Percentiles rank a stretch among this genome's conserved stretches.
Conservation (phyloP, 2,113 vertebrate genomes). For the Formicarius rufipectus region DNA sequence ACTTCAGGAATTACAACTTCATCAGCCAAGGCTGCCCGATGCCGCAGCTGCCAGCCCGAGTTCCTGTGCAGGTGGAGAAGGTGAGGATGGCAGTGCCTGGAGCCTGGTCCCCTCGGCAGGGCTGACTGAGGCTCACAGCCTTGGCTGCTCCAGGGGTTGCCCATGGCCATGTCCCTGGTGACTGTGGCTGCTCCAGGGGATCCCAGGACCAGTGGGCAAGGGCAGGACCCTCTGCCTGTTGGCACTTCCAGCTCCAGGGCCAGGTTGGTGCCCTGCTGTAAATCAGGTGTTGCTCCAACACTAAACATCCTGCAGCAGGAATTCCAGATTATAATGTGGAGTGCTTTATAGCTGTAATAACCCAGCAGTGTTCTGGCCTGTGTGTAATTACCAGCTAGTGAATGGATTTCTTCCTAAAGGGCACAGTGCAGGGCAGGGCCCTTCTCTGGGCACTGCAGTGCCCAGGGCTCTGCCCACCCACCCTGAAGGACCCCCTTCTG, state of each 20-base stretch:
- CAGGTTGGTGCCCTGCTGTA: background rate
- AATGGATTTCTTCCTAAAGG: background rate
- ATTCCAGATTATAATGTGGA: background rate
- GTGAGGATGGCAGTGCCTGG: background rate
- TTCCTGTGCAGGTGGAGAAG: background rate
- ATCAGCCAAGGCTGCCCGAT: fast-evolving
- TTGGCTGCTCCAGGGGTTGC: background rate
- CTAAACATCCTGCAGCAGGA: background rate
- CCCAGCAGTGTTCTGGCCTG: background rate
- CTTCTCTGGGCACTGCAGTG: background rate
- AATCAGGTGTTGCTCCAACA: background rate
- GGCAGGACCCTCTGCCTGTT: background rate
- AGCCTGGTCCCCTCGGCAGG: background rate
- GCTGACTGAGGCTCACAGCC: background rate
- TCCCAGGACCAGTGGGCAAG: fast-evolving
- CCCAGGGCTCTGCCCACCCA: background rate
- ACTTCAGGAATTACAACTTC: background rate
- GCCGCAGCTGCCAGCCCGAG: background rate
- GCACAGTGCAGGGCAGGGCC: background rate
- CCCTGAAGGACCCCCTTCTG: background rate
- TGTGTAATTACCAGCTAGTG: background rate
- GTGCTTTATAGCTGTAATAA: background rate
- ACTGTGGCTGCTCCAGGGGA: background rate
- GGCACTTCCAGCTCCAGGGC: fast-evolving
- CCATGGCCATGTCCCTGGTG: fast-evolving